A percentile compares a stretch with the other conserved stretches of the same genome.
Evolutionary conservation across 2,888 invertebrate genomes (phyloP).

Genomic region (Slavum lentiscoides): DNA sequence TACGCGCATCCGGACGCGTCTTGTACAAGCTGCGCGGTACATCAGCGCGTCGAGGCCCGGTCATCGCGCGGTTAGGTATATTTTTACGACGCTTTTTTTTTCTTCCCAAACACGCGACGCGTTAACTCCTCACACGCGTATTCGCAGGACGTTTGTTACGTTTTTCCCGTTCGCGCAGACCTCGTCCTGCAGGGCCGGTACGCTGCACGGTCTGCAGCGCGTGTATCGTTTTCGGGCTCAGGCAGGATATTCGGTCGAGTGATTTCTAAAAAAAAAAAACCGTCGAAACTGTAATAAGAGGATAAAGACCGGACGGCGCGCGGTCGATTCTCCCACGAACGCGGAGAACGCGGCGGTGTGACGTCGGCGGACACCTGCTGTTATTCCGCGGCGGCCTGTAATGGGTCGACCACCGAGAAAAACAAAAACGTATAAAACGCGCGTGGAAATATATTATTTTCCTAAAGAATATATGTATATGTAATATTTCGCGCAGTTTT

Average conservation of each 20-base stretch:
- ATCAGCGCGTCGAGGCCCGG: too few relatives aligned
- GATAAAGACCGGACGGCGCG: slow-evolving; percentile 25
- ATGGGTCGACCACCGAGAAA: slow-evolving; percentile 10
- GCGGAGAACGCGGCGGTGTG: slow-evolving; percentile 14
- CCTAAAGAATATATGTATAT: too few relatives aligned
- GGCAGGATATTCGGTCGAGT: slow-evolving; percentile 51
- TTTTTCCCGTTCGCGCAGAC: slow-evolving; percentile 24
- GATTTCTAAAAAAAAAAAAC: slow-evolving; percentile 3
- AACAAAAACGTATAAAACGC: too few relatives aligned
- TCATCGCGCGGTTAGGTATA: too few relatives aligned
- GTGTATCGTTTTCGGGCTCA: too few relatives aligned
- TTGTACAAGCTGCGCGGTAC: too few relatives aligned
- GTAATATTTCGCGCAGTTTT: too few relatives aligned
- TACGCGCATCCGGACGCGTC: too few relatives aligned
- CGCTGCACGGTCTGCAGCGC: neutral
- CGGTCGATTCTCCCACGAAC: slow-evolving; percentile 38
- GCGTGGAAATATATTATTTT: too few relatives aligned
- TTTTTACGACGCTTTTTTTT: too few relatives aligned
- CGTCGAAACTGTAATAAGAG: slow-evolving; percentile 2
- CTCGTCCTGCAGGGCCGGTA: too few relatives aligned
- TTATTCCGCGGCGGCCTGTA: neutral
- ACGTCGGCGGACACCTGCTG: slow-evolving; percentile 21
- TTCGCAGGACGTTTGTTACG: neutral
- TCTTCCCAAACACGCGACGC: too few relatives aligned
- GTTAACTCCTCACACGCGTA: neutral